Conservation (phyloP, 2,888 invertebrate species). For the Tetheella fluctuosa region DNA sequence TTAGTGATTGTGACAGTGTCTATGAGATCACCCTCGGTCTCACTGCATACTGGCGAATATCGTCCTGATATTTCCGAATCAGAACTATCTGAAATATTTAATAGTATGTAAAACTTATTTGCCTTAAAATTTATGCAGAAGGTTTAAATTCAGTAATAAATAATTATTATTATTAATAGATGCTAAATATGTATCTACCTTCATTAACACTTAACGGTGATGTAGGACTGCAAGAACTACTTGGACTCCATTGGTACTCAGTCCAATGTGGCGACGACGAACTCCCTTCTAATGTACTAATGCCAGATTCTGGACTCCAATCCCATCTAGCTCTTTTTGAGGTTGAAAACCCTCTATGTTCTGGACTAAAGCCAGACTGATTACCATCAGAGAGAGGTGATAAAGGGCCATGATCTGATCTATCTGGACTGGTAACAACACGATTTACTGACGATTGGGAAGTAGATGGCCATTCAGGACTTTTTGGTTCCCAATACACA, state of each 20-base stretch:
- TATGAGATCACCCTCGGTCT: constrained; percentile 59
- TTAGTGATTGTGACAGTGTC: constrained; percentile 32
- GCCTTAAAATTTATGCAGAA: no score
- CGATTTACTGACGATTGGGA: constrained; percentile 50
- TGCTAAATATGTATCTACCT: constrained; percentile 39
- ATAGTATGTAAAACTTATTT: not conserved
- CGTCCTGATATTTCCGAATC: constrained; percentile 84
- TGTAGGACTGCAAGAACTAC: constrained; percentile 76
- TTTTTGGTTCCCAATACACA: constrained; percentile 76
- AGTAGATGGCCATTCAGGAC: constrained; percentile 66
- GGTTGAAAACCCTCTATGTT: constrained; percentile 48
- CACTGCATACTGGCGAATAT: constrained; percentile 88
- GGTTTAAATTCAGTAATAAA: not conserved
- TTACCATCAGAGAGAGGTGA: constrained; percentile 71
- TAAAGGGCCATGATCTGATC: constrained; percentile 55
- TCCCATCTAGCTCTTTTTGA: constrained; percentile 63
- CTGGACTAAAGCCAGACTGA: constrained; percentile 72
- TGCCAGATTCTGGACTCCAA: constrained; percentile 76
- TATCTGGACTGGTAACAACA: constrained; percentile 61
- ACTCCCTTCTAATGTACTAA: constrained; percentile 65
- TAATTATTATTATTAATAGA: not conserved
- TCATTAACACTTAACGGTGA: constrained; percentile 75
- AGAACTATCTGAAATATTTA: constrained; percentile 66
- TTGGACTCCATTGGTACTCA: constrained; percentile 83
- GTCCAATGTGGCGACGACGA: constrained; percentile 66